phyloP scores from a whole-genome alignment of 1,140 invertebrate species.

The Aphelinus atriplicis region DNA sequence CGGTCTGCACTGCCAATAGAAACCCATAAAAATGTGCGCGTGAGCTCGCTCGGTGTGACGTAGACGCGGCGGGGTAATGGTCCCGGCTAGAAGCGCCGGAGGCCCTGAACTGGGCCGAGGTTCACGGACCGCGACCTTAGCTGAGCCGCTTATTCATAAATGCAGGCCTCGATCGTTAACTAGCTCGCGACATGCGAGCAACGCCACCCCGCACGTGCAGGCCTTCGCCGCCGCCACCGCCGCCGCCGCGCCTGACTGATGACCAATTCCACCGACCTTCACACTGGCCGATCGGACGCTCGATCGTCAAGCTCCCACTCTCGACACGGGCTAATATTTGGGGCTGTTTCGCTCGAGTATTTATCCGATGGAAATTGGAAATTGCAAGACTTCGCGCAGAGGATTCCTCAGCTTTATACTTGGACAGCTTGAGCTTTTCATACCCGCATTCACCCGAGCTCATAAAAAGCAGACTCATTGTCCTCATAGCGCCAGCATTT shows the following conservation, averaged over 20 bases:
- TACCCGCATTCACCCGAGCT: no score
- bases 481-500: no score
- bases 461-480: no score
- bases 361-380: no score
- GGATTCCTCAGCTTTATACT: no score
- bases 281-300: background rate
- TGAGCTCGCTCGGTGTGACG: background rate
- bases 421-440: no score
- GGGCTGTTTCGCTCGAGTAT: no score
- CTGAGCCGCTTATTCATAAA: slow-evolving; percentile 43
- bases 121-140: slow-evolving; percentile 55
- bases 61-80: background rate
- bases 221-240: slow-evolving; percentile 2
- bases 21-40: background rate
- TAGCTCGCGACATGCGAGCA: slow-evolving; percentile 51
- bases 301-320: no score
- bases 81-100: slow-evolving; percentile 19
- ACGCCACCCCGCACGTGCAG: background rate
- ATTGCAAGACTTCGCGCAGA: no score
- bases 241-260: slow-evolving; percentile 23
- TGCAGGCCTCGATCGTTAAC: slow-evolving; percentile 52
- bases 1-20: no score
- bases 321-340: no score
- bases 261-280: slow-evolving; percentile 17
- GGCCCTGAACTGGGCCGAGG: slow-evolving; percentile 48